phyloP scores from a whole-genome alignment of 2,797 vertebrate genomes.

The Phalloptychus januarius region DNA sequence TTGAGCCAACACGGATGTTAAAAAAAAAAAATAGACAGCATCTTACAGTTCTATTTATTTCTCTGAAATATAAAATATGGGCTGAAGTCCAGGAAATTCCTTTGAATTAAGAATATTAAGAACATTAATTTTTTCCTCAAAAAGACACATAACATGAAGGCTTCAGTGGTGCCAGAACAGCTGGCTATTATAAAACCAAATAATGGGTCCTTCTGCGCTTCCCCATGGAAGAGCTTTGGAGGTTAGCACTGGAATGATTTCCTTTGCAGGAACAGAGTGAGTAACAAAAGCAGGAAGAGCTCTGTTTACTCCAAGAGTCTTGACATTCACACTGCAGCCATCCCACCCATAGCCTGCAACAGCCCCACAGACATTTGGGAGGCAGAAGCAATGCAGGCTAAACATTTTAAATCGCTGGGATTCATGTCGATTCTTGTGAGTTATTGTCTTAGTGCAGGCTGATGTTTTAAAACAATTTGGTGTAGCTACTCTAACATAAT shows the following conservation, averaged over 20 bases:
- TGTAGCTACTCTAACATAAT: neutral
- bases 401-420: neutral
- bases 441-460: neutral
- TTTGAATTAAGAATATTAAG: neutral
- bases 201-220: neutral
- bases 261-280: slow-evolving; percentile 7
- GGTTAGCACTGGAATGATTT: slow-evolving; percentile 9
- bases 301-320: slow-evolving; percentile 42
- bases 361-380: neutral
- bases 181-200: slow-evolving; percentile 6
- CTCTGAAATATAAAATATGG: neutral
- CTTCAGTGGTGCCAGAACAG: neutral
- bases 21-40: neutral
- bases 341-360: neutral
- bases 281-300: slow-evolving; percentile 69
- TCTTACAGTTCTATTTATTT: neutral
- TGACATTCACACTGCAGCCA: slow-evolving; percentile 29
- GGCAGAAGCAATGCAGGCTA: neutral
- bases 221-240: neutral
- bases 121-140: neutral
- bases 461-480: neutral
- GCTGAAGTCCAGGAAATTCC: neutral
- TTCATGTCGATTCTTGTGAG: neutral
- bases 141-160: neutral
- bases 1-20: neutral